Conservation (phyloP, 1,140 invertebrate genomes). For the Rhopalosiphum maidis region DNA sequence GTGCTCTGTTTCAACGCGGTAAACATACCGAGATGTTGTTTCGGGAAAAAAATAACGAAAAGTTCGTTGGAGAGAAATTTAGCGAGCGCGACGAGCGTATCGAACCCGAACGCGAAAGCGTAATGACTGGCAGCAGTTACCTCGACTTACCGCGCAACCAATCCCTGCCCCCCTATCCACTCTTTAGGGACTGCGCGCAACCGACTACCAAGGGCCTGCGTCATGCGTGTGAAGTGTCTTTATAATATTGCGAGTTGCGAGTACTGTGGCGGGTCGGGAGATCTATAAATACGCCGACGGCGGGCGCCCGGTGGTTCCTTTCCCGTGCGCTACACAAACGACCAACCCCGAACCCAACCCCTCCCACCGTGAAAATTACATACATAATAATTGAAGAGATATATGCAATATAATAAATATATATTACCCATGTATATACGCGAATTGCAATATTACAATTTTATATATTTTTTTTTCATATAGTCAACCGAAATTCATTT, state of each 20-base stretch:
- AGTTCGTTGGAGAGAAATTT: not conserved
- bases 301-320: slow-evolving; percentile 22
- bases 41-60: not conserved
- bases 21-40: not conserved
- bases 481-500: not conserved
- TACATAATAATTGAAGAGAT: not conserved
- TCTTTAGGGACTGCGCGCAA: not conserved
- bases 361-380: not conserved
- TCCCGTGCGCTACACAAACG: not conserved
- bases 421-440: not conserved
- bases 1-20: not conserved
- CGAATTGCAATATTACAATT: not conserved
- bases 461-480: not conserved
- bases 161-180: not conserved
- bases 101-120: slow-evolving; percentile 32
- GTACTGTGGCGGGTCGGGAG: not conserved
- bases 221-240: slow-evolving; percentile 53
- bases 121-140: slow-evolving; percentile 43
- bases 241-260: not conserved
- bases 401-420: not conserved
- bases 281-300: slow-evolving; percentile 51
- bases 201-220: slow-evolving; percentile 52
- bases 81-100: not conserved
- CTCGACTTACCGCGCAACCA: not conserved
- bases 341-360: not conserved